Evolutionary conservation across 2,888 invertebrate genomes (phyloP).

Genomic region (Pegoplata infirma): DNA sequence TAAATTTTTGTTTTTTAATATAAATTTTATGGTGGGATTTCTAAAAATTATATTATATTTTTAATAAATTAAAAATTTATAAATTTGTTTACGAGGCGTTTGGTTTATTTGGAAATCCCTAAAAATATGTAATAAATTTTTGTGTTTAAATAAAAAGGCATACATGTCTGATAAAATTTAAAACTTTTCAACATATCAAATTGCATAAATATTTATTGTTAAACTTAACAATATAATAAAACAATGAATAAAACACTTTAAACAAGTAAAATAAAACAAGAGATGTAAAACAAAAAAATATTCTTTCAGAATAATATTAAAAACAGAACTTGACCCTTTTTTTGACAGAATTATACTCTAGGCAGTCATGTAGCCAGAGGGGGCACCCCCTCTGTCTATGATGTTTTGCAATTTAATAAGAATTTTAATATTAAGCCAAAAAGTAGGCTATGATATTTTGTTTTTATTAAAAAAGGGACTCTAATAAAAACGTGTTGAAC

Average conservation of each 20-base stretch:
- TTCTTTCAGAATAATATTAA: background rate
- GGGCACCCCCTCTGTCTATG: too few relatives aligned
- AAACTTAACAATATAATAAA: slow-evolving; percentile 14
- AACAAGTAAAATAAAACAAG: background rate
- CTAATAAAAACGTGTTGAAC: background rate
- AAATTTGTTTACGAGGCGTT: too few relatives aligned
- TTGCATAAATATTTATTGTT: background rate
- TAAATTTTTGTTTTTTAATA: too few relatives aligned
- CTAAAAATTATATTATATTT: too few relatives aligned
- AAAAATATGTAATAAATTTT: too few relatives aligned
- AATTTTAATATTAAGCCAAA: background rate
- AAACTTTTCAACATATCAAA: slow-evolving; percentile 23
- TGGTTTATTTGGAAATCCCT: too few relatives aligned
- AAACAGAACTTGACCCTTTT: slow-evolving; percentile 27
- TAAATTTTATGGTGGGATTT: too few relatives aligned
- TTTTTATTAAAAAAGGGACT: background rate
- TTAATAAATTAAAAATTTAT: too few relatives aligned
- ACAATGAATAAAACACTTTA: background rate
- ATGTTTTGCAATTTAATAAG: background rate
- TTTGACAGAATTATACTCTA: too few relatives aligned
- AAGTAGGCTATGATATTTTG: background rate
- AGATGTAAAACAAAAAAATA: slow-evolving; percentile 25
- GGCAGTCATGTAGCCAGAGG: too few relatives aligned
- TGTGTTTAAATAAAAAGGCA: too few relatives aligned
- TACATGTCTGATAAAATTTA: too few relatives aligned